phyloP scores from a whole-genome alignment of 1,140 invertebrate genomes.

The Maniola jurtina region DNA sequence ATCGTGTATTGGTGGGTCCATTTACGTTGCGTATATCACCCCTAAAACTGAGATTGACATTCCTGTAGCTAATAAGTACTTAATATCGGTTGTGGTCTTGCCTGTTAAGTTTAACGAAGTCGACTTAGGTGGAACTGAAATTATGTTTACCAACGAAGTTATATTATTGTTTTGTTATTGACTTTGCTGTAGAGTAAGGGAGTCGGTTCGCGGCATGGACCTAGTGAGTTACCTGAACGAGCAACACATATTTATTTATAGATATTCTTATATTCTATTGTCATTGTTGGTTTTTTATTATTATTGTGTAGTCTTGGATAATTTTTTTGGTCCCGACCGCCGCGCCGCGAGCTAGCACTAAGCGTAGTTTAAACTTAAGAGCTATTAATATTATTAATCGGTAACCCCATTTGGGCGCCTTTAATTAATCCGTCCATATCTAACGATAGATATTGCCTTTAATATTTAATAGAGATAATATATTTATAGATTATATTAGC shows the following conservation, averaged over 20 bases:
- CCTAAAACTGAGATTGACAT: slow-evolving; percentile 63
- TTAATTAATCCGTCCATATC: slow-evolving; percentile 78
- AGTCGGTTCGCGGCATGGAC: slow-evolving; percentile 55
- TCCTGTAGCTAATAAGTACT: slow-evolving; percentile 79
- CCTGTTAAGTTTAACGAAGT: slow-evolving; percentile 77
- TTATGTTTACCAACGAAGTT: slow-evolving; percentile 79
- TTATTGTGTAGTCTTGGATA: slow-evolving; percentile 45
- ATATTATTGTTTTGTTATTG: slow-evolving; percentile 66
- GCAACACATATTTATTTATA: slow-evolving; percentile 73
- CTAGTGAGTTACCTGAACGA: slow-evolving; percentile 75
- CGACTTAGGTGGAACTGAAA: slow-evolving; percentile 73
- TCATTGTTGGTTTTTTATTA: slow-evolving; percentile 63
- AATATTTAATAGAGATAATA: slow-evolving; percentile 78
- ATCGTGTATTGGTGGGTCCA: slow-evolving; percentile 14
- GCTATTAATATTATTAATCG: slow-evolving; percentile 75
- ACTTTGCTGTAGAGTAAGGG: slow-evolving; percentile 49
- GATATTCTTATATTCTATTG: slow-evolving; percentile 69
- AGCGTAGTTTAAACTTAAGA: slow-evolving; percentile 58
- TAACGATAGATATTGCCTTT: slow-evolving; percentile 79
- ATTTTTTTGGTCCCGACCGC: slow-evolving; percentile 55
- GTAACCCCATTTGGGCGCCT: slow-evolving; percentile 76
- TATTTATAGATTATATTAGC: slow-evolving; percentile 74
- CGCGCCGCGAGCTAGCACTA: slow-evolving; percentile 55
- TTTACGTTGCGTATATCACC: slow-evolving; percentile 31
- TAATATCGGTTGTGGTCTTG: slow-evolving; percentile 81